phyloP scores from a whole-genome alignment of 2,797 vertebrate genomes.

The Trachurus trachurus region DNA sequence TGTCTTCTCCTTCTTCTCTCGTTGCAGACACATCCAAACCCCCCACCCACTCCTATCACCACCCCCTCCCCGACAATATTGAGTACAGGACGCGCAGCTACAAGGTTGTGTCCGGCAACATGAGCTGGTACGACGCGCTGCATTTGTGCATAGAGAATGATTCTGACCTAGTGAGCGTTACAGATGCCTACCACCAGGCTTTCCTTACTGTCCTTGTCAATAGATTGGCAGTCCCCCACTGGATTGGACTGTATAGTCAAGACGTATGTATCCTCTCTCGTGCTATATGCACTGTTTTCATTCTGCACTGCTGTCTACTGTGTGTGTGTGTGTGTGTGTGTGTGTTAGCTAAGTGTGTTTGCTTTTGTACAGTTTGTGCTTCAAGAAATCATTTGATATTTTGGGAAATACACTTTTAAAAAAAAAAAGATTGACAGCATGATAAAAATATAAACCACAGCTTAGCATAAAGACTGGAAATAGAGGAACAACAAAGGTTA shows the following conservation, averaged over 20 bases:
- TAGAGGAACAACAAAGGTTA: no score
- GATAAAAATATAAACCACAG: no score
- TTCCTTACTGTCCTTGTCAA: constrained; percentile 94
- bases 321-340: constrained; percentile 17
- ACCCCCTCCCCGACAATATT: constrained; percentile 85
- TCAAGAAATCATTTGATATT: neutral
- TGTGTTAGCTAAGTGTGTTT: constrained; percentile 16
- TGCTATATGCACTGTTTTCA: constrained; percentile 25
- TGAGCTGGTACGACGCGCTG: constrained; percentile 93
- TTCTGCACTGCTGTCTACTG: constrained; percentile 7
- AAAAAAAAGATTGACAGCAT: no score
- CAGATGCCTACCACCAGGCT: constrained; percentile 93
- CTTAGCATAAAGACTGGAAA: no score
- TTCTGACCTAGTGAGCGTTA: constrained; percentile 91
- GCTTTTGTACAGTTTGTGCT: neutral
- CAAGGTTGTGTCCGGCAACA: constrained; percentile 89
- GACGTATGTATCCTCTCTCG: constrained; percentile 85
- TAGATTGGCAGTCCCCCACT: constrained; percentile 88
- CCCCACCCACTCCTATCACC: constrained; percentile 82
- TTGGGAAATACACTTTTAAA: neutral
- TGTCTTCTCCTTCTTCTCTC: constrained; percentile 1
- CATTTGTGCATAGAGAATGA: constrained; percentile 86
- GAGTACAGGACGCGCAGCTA: constrained; percentile 92
- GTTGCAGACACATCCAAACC: constrained; percentile 83
- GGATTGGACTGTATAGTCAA: constrained; percentile 93